Base-by-base conservation (phyloP, 2,113 vertebrate genomes). In the Picathartes gymnocephalus region DNA sequence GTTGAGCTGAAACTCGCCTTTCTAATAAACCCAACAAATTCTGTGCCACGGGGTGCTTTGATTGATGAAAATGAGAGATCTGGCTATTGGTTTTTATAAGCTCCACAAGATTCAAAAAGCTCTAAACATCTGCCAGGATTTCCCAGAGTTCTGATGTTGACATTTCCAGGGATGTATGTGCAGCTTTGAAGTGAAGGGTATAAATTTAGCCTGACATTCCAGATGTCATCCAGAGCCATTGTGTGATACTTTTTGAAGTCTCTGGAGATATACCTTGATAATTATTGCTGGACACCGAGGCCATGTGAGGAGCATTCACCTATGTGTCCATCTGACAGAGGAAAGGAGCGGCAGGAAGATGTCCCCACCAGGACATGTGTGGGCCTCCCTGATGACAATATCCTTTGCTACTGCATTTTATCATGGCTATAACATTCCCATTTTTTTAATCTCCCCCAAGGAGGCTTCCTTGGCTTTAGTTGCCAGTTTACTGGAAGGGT, bases 91-190 rank as follows among this genome's bases (percentile, higher is more conserved):
- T 60, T 95, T 95, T 84, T 81, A 73, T 92, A 91, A 92, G 44
- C 90, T 82, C 68, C 39, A 9, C 39, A 57, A 65, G 89, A 83
- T 53, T 91, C 90, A 54, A 77, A 85, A 94, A 88, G 54, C 77
- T 92, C 58, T 28, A 73, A 95, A 93, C 81, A 80, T 90, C 74
- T 96, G 89, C 89, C 61, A 50, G 82, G 58, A 68, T 87, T 88
- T 91, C 83, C 61, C 65, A 21, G 37, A 73, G 54, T 73, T 94
- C 72, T 90, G 89, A 35, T 95, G 73, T 27, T 87, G 87, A 53
- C 30, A 42, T 95, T 95, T 87, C 45, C 62, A 82, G 94, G 81
- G 84, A 81, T 91, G 7, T 28, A 33, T 13, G 53, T 28, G 4
- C 12, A 11, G 89, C 95, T 95, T 95, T 94, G 93, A 93, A 89